A percentile compares a stretch with the other conserved stretches of the same genome.
These are phyloP conservation scores for Euwallacea similis DNA, from an alignment of 1,140 invertebrate genomes.

Conservation along the genomic window DNA sequence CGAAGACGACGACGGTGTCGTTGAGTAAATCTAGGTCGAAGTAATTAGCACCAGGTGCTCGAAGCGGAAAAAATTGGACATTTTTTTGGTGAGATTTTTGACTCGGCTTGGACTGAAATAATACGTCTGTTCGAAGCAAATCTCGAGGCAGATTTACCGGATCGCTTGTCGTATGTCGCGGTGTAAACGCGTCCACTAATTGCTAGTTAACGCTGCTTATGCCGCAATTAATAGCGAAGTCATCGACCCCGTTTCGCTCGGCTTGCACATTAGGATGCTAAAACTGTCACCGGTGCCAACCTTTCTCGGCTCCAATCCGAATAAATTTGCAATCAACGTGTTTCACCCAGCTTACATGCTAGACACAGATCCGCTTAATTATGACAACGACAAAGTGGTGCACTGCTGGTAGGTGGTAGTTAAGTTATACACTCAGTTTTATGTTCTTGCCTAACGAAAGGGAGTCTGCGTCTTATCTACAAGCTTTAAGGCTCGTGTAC, in stretches of 20 bases:
- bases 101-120: too few species aligned
- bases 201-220: slow-evolving; percentile 30
- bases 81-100: too few species aligned
- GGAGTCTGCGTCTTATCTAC: too few species aligned
- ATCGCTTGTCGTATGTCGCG: slow-evolving; percentile 9
- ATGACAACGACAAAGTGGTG: slow-evolving; percentile 38
- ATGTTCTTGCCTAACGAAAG: too few species aligned
- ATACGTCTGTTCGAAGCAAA: too few species aligned
- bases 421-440: too few species aligned
- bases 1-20: too few species aligned
- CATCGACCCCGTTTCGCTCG: slow-evolving; percentile 33
- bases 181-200: slow-evolving; percentile 15
- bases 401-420: too few species aligned
- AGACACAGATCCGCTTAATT: slow-evolving; percentile 43
- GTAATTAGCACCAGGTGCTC: too few species aligned
- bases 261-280: slow-evolving; percentile 39
- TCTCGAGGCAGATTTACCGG: background rate
- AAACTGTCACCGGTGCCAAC: slow-evolving; percentile 35
- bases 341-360: slow-evolving; percentile 40
- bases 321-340: slow-evolving; percentile 46
- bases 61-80: too few species aligned
- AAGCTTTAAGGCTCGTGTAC: too few species aligned
- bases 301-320: slow-evolving; percentile 27
- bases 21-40: too few species aligned
- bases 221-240: slow-evolving; percentile 31